Percentiles rank a stretch among this genome's conserved stretches.
Conservation (phyloP, 2,797 vertebrate genomes). For the Enteromius mattozi region DNA sequence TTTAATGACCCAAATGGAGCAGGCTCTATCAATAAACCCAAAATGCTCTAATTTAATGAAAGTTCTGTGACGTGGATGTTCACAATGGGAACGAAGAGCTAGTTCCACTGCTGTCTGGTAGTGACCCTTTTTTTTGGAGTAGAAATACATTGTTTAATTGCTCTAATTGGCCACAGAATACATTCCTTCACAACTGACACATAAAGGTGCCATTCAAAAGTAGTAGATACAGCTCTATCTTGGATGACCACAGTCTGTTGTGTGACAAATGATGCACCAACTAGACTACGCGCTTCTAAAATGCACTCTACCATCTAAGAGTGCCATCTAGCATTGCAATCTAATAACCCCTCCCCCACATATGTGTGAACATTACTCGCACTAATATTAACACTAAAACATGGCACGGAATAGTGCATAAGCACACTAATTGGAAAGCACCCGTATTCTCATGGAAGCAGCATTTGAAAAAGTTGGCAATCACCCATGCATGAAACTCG, state of each 20-base stretch:
- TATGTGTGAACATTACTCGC: background rate
- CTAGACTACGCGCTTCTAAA: background rate
- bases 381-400: background rate
- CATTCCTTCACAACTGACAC: background rate
- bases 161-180: background rate
- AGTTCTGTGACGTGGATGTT: conserved; percentile 44
- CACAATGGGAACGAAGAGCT: conserved; percentile 48
- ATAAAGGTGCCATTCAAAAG: background rate
- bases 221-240: background rate
- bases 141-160: background rate
- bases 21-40: conserved; percentile 61
- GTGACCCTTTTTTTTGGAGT: background rate
- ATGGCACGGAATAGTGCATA: background rate
- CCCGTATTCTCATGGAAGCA: background rate
- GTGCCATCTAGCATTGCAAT: background rate
- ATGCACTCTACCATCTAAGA: background rate
- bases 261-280: background rate
- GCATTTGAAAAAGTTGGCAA: background rate
- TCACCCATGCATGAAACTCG: background rate
- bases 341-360: background rate
- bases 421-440: background rate
- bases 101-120: background rate
- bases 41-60: conserved; percentile 67
- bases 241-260: background rate
- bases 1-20: conserved; percentile 76